Base-by-base conservation (phyloP, 2,113 vertebrate species). In the Austrofundulus limnaeus region DNA sequence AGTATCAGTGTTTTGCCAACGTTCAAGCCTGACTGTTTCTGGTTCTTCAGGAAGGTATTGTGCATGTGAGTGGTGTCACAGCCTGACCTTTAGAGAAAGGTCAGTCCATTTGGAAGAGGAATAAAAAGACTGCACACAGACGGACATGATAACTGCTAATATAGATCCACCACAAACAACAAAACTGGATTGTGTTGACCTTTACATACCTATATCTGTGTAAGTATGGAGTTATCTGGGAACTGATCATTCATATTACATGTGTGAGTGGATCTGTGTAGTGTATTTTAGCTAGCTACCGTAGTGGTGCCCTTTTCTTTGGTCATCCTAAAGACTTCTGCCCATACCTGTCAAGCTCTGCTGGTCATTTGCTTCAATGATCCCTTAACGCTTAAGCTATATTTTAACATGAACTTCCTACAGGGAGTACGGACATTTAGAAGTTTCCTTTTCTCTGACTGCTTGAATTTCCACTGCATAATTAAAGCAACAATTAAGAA, bases 11-110 rank as follows among this genome's bases (percentile, higher is more conserved):
- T 58, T 57, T 46, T 56, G 62, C 43, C 66, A 66, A 58, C 39
- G 68, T 78, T 76, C 56, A 65, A 79, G 68, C 31, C 38, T 11
- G 43, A 25, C 59, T 72, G 41, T 77, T 52, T 78, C 62, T 72
- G 47, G 74, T 74, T 45, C 11, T 70, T 72, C 8, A 52, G 53
- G 70, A 67, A 48, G 50, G 42, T 64, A 75, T 83, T 87, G 82
- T 85, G 85, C 81, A 88, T 87, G 88, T 86, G 84, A 89, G 75
- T 54, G 54, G 79, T 85, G 84, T 90, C 82, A 80, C 84, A 21
- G 43, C 39, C 69, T 80, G 82, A 87, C 87, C 88, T 90, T 90
- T 89, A 74, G 53, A 67, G 48, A 87, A 90, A 90, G 84, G 87
- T 86, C 79, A 68, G 53, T 68, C 54, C 50, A 67, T 82, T 85